Evolutionary conservation across 2,113 vertebrate genomes (phyloP).

Genomic region (Psammodynastes pulverulentus): DNA sequence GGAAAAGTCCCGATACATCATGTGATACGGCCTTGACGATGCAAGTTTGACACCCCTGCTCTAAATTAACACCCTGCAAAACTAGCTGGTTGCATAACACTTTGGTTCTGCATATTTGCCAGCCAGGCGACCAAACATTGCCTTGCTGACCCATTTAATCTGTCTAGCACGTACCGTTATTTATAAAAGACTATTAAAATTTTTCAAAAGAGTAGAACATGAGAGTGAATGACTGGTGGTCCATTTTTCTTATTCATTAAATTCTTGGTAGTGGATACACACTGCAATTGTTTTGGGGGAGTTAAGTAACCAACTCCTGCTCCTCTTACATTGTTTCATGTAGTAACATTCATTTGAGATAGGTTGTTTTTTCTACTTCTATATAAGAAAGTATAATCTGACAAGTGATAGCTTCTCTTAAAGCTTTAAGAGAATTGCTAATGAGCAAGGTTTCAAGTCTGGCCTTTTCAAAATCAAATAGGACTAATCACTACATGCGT

Average conservation of each 20-base stretch:
- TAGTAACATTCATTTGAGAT: neutral
- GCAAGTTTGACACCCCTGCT: too few relatives aligned
- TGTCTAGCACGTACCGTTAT: neutral
- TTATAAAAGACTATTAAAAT: neutral
- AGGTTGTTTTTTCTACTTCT: neutral
- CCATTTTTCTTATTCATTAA: neutral
- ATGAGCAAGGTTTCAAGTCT: neutral
- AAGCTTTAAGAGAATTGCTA: neutral
- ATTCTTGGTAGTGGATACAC: neutral
- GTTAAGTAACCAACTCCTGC: neutral
- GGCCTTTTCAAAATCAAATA: neutral
- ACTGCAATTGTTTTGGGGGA: neutral
- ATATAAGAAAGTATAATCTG: neutral
- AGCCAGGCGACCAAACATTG: neutral
- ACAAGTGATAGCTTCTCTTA: neutral
- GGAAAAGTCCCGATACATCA: too few relatives aligned
- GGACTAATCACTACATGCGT: neutral
- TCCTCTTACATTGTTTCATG: neutral
- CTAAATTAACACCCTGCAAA: neutral
- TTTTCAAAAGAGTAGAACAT: neutral
- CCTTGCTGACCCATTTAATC: neutral
- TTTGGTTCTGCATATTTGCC: neutral
- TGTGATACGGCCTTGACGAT: too few relatives aligned
- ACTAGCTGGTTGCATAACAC: neutral
- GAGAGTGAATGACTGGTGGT: neutral